Evolutionary conservation across 2,113 vertebrate species (phyloP), one percentile per base, ranked within the genome.

Genomic region (Rhineura floridana): DNA sequence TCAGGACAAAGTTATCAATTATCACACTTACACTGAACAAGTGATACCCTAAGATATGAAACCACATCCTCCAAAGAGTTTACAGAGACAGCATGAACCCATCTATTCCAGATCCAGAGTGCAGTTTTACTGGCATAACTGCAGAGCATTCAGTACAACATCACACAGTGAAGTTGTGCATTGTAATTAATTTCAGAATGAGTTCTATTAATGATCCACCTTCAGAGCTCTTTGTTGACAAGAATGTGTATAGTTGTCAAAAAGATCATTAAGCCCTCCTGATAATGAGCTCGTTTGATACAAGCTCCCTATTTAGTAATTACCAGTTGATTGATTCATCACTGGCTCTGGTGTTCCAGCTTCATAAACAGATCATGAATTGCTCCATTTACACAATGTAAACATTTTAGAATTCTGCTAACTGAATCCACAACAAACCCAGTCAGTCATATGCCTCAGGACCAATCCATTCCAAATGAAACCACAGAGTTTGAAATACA

Each of bases 291-390:
- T 92, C 39, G 85, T 90, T 94, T 94, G 88, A 95, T 94, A 93
- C 65, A 93, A 91, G 48, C 70, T 93, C 76, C 23, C 75, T 0
- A 17, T 52, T 94, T 88, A 83, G 87, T 93, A 95, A 94, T 92
- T 95, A 94, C 93, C 81, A 87, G 87, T 93, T 94, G 87, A 93
- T 13, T 91, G 87, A 92, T 93, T 93, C 75, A 81, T 95, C 88
- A 92, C 19, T 84, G 90, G 65, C 81, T 91, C 90, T 91, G 82
- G 86, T 84, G 28, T 46, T 94, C 9, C 85, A 85, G 33, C 90
- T 94, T 94, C 88, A 93, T 91, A 93, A 94, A 91, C 84, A 89
- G 70, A 90, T 93, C 13, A 88, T 87, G 4, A 93, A 93, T n/a
- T 79, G 59, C 48, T 88, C 48, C 46, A 44, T 84, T 91, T 86